Base-by-base conservation (phyloP, 1,140 invertebrate species). In the Drosophila baimaii region DNA sequence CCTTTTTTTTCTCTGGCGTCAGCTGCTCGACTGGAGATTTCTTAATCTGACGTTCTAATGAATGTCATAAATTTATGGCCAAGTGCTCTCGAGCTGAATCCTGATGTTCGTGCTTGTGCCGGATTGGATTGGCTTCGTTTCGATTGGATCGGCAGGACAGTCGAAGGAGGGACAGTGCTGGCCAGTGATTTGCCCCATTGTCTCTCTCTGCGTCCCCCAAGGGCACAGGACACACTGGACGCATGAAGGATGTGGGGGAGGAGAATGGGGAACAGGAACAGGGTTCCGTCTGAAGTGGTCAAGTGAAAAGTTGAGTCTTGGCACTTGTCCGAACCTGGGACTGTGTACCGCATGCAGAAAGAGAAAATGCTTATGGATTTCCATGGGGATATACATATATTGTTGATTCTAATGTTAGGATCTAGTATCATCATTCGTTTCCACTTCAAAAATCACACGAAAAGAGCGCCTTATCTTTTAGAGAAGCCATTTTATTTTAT, bases 11-110 rank as follows among this genome's bases (percentile, higher is more conserved):
- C 44, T 52, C 10, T 72, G 74, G 85, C 81, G 90, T 91, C 84
- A 91, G 90, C 90, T 91, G 89, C 75, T 88, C 78, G 69, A 69
- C 61, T 66, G 61, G 71, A 76, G 68, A 88, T 88, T 91, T 81
- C 82, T 79, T 91, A 91, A 91, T 91, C 90, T 90, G 82, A 84
- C 85, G 81, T 90, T 90, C 90, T 91, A 91, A 91, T 91, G 90
- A 91, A 91, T 91, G 90, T 91, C 90, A 91, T 91, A 91, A 91
- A 91, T 91, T 91, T 91, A 91, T 91, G 79, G 89, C 70, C 76
- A 58, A 80, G 79, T 82, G 75, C 68, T 72, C 69, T 72, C 52
- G 59, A 51, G 59, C 46, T 27, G 64, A 58, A 35, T 41, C 35
- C 37, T 35, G 33, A 19, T 41, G 41, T 31, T 51, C 49, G 27